Evolutionary conservation across 2,113 vertebrate species (phyloP).

Genomic region (Anolis sagrei): DNA sequence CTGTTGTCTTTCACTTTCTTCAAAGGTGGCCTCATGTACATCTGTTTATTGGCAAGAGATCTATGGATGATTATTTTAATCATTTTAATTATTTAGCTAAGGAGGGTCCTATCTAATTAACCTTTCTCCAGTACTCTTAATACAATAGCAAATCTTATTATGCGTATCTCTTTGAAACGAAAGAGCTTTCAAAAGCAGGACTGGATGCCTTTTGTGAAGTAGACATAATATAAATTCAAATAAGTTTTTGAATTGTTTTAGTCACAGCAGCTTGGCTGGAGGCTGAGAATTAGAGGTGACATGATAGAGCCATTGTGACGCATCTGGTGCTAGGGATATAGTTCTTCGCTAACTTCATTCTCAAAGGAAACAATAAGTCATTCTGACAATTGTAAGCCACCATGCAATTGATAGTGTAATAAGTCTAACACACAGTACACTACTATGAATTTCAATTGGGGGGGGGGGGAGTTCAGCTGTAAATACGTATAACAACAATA

Average conservation of each 20-base stretch:
- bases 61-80: not conserved
- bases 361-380: no score
- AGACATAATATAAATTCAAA: not conserved
- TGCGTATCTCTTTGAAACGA: not conserved
- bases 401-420: no score
- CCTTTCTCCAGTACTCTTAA: not conserved
- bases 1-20: constrained; percentile 11
- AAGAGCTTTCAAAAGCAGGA: not conserved
- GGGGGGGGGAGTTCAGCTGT: no score
- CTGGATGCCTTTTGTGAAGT: not conserved
- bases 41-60: not conserved
- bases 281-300: not conserved
- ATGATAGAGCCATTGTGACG: not conserved
- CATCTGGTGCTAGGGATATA: no score
- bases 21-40: not conserved
- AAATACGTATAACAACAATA: no score
- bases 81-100: not conserved
- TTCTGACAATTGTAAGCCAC: no score
- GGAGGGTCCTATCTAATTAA: not conserved
- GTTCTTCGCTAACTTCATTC: no score
- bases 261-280: not conserved
- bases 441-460: no score
- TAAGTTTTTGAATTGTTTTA: not conserved
- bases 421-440: no score
- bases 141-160: constrained; percentile 8